Evolutionary conservation across 2,888 invertebrate species (phyloP).

Genomic region (Apamea monoglypha): DNA sequence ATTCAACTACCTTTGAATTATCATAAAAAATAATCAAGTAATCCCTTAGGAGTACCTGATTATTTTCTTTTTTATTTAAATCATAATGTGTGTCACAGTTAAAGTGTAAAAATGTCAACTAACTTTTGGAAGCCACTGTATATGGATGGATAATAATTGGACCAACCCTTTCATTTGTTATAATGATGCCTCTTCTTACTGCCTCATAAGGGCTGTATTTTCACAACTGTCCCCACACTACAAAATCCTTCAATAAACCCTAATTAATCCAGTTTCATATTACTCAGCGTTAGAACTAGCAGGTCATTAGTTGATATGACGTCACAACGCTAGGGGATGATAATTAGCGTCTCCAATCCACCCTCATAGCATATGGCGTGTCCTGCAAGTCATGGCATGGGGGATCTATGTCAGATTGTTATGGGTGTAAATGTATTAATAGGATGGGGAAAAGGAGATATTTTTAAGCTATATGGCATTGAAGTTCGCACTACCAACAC

Average conservation of each 20-base stretch:
- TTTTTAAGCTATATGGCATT: constrained; percentile 10
- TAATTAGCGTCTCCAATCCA: constrained; percentile 86
- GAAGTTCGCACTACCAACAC: background rate
- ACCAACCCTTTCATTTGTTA: background rate
- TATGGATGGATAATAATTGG: background rate
- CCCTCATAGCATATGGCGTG: constrained; percentile 78
- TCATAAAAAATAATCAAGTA: no score
- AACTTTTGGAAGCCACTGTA: no score
- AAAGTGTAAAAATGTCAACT: no score
- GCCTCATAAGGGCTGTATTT: background rate
- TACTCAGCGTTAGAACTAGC: constrained; percentile 72
- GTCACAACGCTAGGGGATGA: constrained; percentile 70
- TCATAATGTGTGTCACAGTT: no score
- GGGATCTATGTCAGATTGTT: constrained; percentile 60
- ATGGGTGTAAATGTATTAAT: constrained; percentile 23
- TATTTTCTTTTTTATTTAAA: no score
- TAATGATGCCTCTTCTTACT: background rate
- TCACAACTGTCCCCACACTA: background rate
- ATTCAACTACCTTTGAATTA: no score
- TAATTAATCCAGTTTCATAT: constrained; percentile 68
- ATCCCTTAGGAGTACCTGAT: no score
- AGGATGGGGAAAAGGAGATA: background rate
- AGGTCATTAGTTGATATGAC: constrained; percentile 77
- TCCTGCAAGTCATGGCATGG: constrained; percentile 81
- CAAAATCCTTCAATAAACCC: constrained; percentile 38